Evolutionary conservation across 2,113 vertebrate species (phyloP), one percentile per base, ranked within the genome.

Genomic region (Oncorhynchus mykiss): DNA sequence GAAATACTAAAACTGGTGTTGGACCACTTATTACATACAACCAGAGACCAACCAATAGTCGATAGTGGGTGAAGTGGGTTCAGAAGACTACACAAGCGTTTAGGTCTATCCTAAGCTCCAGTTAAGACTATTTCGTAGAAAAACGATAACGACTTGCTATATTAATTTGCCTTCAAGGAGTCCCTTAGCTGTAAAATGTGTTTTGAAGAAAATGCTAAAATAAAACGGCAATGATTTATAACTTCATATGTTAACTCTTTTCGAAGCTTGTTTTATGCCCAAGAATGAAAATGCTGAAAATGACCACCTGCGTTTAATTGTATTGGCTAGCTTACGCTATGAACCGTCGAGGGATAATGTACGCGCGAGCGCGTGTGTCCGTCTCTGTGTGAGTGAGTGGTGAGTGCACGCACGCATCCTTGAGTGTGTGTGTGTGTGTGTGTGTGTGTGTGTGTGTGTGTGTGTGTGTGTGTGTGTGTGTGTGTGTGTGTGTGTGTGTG

Each of bases 291-390:
- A 76, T 59, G 49, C 67, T 73, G 82, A 83, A 84, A 90, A 84
- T 84, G 86, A 87, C 90, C 91, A 91, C 88, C 90, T 91, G 92
- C 49, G 78, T 92, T 90, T 92, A 88, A 91, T 90, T 85, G 85
- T 79, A 85, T 89, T 91, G 87, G 91, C 86, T 12, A 67, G 70
- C 71, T 39, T 24, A 72, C 79, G 65, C 75, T 1, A 29, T 62
- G 31, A 60, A 78, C 75, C 84, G 81, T 84, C 66, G 1, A 82
- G 85, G 84, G 87, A 77, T 72, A 86, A 84, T 72, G 73, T 49
- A 71, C 77, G 25, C 39, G 12, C 1, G 9, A 45, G 39, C 9
- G 9, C 11, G 9, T 45, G 39, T 11, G 39, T 9, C 6, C 6
- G 39, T 45, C 39, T 9, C 84, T 83, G 80, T 84, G 85, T 83